Evolutionary conservation across 2,888 invertebrate genomes (phyloP).

Genomic region (Caenorhabditis auriculariae): DNA sequence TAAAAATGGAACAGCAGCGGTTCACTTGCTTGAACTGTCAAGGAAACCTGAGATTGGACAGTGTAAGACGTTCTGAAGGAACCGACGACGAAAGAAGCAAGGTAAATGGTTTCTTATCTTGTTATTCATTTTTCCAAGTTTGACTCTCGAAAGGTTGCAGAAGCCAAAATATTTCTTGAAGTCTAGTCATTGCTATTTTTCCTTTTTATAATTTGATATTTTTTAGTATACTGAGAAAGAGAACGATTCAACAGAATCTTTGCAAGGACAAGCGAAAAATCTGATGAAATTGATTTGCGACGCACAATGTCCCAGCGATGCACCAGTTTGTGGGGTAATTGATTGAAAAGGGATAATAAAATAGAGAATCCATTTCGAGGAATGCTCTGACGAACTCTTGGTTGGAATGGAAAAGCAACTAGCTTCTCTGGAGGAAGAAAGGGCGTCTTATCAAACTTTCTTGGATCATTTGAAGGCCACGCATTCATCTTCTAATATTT

Average conservation of each 20-base stretch:
- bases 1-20: constrained; percentile 3
- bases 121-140: too few relatives aligned
- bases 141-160: too few relatives aligned
- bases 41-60: constrained; percentile 21
- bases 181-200: too few relatives aligned
- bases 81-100: too few relatives aligned
- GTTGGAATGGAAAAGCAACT: constrained; percentile 51
- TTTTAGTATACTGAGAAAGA: too few relatives aligned
- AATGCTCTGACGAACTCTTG: constrained; percentile 50
- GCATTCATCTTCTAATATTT: constrained; percentile 22
- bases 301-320: constrained; percentile 45
- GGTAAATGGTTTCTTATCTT: too few relatives aligned
- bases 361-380: constrained; percentile 27
- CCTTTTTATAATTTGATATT: too few relatives aligned
- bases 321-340: constrained; percentile 56
- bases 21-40: constrained; percentile 35
- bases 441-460: constrained; percentile 38
- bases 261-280: constrained; percentile 33
- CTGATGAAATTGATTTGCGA: constrained; percentile 51
- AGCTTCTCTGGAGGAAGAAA: constrained; percentile 47
- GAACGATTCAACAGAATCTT: constrained; percentile 12
- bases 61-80: too few relatives aligned
- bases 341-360: not conserved
- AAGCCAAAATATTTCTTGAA: too few relatives aligned
- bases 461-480: constrained; percentile 38